Percentiles rank a stretch among this genome's conserved stretches.
These are phyloP conservation scores for Drosophila borealis DNA, from an alignment of 2,888 invertebrate species.

Conservation along the genomic window DNA sequence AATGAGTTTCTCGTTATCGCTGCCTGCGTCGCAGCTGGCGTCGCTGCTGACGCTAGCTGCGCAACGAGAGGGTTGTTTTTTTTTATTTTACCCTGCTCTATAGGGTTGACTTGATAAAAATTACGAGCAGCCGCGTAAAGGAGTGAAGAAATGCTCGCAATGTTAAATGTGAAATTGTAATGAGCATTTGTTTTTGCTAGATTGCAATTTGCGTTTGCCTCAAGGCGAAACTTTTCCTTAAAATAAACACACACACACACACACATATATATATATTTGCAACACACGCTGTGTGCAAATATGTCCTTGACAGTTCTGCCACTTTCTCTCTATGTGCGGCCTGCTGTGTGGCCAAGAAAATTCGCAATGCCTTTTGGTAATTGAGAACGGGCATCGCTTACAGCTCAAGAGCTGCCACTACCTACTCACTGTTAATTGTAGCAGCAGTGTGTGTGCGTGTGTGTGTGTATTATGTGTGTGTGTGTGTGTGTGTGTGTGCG, in stretches of 20 bases:
- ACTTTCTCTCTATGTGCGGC: conserved; percentile 57
- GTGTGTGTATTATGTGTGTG: no score
- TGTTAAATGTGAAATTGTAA: conserved; percentile 60
- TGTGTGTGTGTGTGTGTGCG: conserved; percentile 13
- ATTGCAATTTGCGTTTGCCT: conserved; percentile 28
- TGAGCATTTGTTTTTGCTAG: conserved; percentile 37
- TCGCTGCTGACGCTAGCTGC: conserved; percentile 27
- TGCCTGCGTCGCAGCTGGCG: conserved; percentile 34
- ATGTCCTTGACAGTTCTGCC: conserved; percentile 50
- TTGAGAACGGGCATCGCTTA: conserved; percentile 56
- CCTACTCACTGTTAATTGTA: conserved; percentile 53
- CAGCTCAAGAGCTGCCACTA: conserved; percentile 27
- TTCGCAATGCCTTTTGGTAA: conserved; percentile 55
- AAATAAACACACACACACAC: conserved; percentile 2
- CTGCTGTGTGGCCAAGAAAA: conserved; percentile 53
- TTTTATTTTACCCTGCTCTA: conserved; percentile 9
- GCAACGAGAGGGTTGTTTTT: conserved; percentile 68
- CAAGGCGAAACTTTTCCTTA: conserved; percentile 14
- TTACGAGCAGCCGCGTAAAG: conserved; percentile 47
- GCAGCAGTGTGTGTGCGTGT: conserved; percentile 10
- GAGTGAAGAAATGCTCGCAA: conserved; percentile 29
- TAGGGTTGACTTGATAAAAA: conserved; percentile 63
- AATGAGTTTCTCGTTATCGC: conserved; percentile 77
- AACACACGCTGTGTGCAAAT: conserved; percentile 43
- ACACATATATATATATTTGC: not conserved